Conservation (phyloP, 2,888 invertebrate species). For the Parasteatoda lunata region DNA sequence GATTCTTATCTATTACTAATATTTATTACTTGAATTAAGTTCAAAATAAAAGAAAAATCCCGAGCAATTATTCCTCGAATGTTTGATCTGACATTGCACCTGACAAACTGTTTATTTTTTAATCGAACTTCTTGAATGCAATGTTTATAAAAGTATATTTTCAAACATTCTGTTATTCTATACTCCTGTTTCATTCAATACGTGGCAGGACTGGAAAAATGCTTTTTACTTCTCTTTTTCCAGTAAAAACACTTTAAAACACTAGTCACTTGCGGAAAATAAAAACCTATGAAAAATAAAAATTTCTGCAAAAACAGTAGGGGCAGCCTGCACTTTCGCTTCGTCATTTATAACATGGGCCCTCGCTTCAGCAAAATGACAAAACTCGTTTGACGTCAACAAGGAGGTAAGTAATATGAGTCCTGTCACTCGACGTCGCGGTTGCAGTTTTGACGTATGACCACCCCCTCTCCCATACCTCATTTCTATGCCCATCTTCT, state of each 20-base stretch:
- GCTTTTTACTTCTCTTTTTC: constrained; percentile 2
- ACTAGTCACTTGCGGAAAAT: constrained; percentile 9
- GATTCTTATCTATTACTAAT: too few relatives aligned
- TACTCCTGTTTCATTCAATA: constrained; percentile 14
- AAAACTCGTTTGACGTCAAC: constrained; percentile 46
- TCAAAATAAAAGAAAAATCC: too few relatives aligned
- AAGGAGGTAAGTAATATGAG: constrained; percentile 54
- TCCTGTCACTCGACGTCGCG: constrained; percentile 53
- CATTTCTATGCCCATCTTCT: not conserved
- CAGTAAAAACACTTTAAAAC: constrained; percentile 16
- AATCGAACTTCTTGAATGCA: too few relatives aligned
- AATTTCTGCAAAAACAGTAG: not conserved
- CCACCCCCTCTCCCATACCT: constrained; percentile 7
- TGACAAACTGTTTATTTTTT: too few relatives aligned
- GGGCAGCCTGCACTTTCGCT: constrained; percentile 7
- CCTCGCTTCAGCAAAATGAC: constrained; percentile 58
- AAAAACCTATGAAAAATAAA: constrained; percentile 21
- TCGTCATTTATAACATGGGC: constrained; percentile 52
- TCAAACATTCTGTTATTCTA: not conserved
- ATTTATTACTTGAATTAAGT: too few relatives aligned
- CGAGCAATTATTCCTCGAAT: too few relatives aligned
- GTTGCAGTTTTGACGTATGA: constrained; percentile 65
- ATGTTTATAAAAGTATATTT: not conserved
- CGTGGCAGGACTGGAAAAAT: constrained; percentile 32
- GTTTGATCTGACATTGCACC: too few relatives aligned